phyloP scores from a whole-genome alignment of 2,888 invertebrate species.

The Nasonia oneida region DNA sequence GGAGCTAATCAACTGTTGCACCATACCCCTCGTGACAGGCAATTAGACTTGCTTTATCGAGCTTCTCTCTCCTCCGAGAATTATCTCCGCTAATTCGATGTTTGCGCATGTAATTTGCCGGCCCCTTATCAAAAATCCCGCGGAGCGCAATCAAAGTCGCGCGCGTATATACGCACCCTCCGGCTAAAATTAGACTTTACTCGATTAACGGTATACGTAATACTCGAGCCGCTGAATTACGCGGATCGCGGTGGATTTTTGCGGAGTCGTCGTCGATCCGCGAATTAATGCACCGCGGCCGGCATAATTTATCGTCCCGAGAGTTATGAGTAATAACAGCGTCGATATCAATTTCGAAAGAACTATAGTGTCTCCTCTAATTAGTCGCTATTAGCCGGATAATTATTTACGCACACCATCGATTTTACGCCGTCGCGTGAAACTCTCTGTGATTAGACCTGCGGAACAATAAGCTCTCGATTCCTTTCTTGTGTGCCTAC shows the following conservation, averaged over 20 bases:
- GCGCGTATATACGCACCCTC: not conserved
- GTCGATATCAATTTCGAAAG: slow-evolving; percentile 14
- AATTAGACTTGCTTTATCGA: slow-evolving; percentile 21
- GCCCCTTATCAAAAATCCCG: not conserved
- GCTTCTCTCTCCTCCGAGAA: not conserved
- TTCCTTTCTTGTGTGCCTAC: not conserved
- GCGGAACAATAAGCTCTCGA: slow-evolving; percentile 1
- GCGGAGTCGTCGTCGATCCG: not conserved
- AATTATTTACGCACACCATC: not conserved
- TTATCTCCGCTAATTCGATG: too few species aligned
- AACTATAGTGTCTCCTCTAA: slow-evolving; percentile 3
- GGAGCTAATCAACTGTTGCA: not conserved
- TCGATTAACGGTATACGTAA: too few species aligned
- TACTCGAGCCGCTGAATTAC: not conserved
- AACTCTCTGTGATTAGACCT: not conserved
- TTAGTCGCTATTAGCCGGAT: not conserved
- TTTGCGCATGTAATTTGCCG: not conserved
- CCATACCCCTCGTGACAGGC: not conserved
- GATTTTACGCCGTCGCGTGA: not conserved
- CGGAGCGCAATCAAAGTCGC: not conserved
- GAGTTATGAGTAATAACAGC: slow-evolving; percentile 13
- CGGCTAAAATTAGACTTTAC: slow-evolving; percentile 40
- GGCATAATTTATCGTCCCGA: not conserved
- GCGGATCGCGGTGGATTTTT: not conserved
- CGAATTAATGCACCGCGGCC: not conserved